Base-by-base conservation (phyloP, 2,113 vertebrate species). In the Phyllopteryx taeniolatus region DNA sequence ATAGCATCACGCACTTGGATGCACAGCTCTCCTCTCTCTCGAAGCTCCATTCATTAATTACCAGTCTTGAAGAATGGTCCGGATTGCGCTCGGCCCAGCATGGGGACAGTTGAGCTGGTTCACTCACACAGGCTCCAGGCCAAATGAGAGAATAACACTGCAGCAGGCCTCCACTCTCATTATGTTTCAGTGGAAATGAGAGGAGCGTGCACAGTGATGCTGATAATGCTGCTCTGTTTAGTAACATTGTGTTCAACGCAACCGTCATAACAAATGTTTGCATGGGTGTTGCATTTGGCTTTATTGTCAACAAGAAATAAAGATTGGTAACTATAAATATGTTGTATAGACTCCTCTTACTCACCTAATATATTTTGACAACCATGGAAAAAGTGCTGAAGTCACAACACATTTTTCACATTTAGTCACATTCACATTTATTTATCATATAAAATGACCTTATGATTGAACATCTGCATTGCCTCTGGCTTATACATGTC, bases 41-140 rank as follows among this genome's bases (percentile, higher is more conserved):
- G 72, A 75, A 67, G 44, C 31, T 79, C 81, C 69, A 83, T 75
- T 68, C 67, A 71, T 74, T 82, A 82, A 82, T 88, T 82, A 79
- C 49, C 53, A 68, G n/a, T 78, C 49, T 76, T 78, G 73, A 56
- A 71, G 61, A 73, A 56, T 77, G 49, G 78, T 70, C 33, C 27
- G 2, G 20, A 35, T 53, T 62, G 62, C 8, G 49, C 33, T 71
- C 13, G 22, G 12, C 68, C 82, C 69, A 31, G 72, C 8, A 19
- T 54, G 35, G 31, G 65, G 66, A 79, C 81, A 64, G 46, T 76
- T 78, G 42, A 70, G 70, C 73, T 67, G 39, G 20, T 75, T 74
- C 57, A 67, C 14, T 66, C 43, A 62, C 49, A 39, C 44, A 69
- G 75, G 72, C 72, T 68, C 19, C 1, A 1, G 70, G 75, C 77